Percentiles rank a stretch among this genome's conserved stretches.
Conservation (phyloP, 2,113 vertebrate genomes). For the Nicator chloris region DNA sequence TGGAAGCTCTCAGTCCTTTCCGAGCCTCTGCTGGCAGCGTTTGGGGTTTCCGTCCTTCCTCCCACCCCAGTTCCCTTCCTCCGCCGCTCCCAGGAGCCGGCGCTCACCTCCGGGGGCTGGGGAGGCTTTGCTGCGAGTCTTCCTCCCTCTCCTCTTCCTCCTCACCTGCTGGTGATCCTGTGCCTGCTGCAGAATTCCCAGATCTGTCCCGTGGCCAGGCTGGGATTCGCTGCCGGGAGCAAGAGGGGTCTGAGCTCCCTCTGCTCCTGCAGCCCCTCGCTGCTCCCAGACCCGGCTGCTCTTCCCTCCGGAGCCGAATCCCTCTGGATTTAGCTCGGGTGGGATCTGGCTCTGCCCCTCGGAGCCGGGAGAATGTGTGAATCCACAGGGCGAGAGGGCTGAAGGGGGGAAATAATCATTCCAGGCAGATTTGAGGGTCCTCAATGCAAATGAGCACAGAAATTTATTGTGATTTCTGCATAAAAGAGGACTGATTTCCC, state of each 20-base stretch:
- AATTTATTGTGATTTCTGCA: not conserved
- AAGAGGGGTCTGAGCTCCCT: not conserved
- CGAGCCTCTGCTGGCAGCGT: not conserved
- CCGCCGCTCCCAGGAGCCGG: not conserved
- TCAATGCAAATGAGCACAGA: not conserved
- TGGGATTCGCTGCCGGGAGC: not conserved
- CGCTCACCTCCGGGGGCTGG: not conserved
- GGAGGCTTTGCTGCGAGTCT: not conserved
- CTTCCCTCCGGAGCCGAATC: not conserved
- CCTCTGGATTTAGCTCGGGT: not conserved
- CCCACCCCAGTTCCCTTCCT: not conserved
- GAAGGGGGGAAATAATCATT: not conserved
- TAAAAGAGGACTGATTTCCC: not conserved
- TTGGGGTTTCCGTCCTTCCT: not conserved
- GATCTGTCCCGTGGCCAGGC: not conserved
- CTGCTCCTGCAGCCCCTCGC: not conserved
- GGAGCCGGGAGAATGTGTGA: rapidly evolving
- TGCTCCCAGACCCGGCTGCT: not conserved
- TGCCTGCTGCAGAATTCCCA: not conserved
- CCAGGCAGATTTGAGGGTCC: not conserved
- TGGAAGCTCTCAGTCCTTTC: not conserved
- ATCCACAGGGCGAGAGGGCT: rapidly evolving
- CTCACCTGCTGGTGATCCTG: not conserved
- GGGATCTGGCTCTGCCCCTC: not conserved
- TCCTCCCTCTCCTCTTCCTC: not conserved